A percentile compares a stretch with the other conserved stretches of the same genome.
Conservation (phyloP, 2,113 vertebrate species). For the Myotis yumanensis region DNA sequence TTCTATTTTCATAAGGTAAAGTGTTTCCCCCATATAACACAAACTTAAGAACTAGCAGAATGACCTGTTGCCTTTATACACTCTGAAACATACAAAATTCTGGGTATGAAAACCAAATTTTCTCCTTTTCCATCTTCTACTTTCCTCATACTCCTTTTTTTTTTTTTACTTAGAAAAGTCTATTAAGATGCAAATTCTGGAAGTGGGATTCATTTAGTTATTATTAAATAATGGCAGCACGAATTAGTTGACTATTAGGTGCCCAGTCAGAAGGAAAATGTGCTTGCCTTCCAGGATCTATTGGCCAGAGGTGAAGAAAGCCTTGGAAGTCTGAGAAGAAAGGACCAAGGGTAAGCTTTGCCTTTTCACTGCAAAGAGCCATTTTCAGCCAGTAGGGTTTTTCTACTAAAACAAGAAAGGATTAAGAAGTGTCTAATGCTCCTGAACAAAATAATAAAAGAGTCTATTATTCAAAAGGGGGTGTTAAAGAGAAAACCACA, state of each 20-base stretch:
- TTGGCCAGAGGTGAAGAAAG: not conserved
- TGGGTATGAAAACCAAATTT: slow-evolving; percentile 29
- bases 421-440: not conserved
- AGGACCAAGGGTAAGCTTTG: not conserved
- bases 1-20: slow-evolving; percentile 16
- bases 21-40: not conserved
- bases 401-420: not conserved
- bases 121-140: not conserved
- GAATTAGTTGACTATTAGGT: not conserved
- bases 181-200: slow-evolving; percentile 65
- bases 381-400: not conserved
- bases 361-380: not conserved
- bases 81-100: slow-evolving; percentile 12
- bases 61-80: slow-evolving; percentile 7
- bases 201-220: slow-evolving; percentile 55
- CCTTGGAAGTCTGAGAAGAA: not conserved
- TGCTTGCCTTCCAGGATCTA: not conserved
- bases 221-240: slow-evolving; percentile 44
- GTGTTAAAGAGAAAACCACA: not conserved
- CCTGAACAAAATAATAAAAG: slow-evolving; percentile 17
- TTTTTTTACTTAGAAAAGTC: slow-evolving; percentile 24
- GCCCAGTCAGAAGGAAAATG: not conserved
- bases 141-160: not conserved
- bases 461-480: not conserved
- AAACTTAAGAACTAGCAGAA: slow-evolving; percentile 3